A percentile compares a stretch with the other conserved stretches of the same genome.
phyloP scores from a whole-genome alignment of 2,113 vertebrate species.

The Pyrgilauda ruficollis region DNA sequence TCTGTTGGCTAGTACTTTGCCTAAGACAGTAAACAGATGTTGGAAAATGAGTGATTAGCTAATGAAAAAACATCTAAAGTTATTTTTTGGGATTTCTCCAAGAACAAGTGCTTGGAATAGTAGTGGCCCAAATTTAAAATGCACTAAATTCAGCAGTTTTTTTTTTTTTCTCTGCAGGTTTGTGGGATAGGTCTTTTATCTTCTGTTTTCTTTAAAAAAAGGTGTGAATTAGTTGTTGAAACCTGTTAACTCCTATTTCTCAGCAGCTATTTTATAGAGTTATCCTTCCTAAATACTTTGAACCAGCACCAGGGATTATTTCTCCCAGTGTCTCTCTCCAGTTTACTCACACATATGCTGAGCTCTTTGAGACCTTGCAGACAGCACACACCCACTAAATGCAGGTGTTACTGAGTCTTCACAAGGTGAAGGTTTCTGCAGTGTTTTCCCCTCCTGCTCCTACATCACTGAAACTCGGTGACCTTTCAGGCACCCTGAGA shows the following conservation, averaged over 20 bases:
- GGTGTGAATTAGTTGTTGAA: neutral
- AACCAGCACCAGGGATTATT: neutral
- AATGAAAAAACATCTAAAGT: neutral
- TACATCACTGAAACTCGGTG: neutral
- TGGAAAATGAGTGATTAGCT: neutral
- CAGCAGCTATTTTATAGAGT: neutral
- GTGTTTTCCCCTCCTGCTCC: neutral
- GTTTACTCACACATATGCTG: neutral
- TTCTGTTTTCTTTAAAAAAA: neutral
- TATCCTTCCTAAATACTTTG: neutral
- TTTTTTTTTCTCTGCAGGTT: neutral
- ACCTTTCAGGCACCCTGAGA: neutral
- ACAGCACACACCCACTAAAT: neutral
- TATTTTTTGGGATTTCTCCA: neutral
- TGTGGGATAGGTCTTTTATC: neutral
- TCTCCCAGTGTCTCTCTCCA: accelerated
- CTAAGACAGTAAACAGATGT: neutral
- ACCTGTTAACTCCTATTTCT: neutral
- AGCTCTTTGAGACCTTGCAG: neutral
- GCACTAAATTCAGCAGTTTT: neutral
- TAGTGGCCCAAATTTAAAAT: neutral
- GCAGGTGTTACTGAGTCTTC: accelerated
- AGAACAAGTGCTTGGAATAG: neutral
- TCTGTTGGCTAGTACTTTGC: neutral
- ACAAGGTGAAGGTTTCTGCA: neutral